Evolutionary conservation across 37 sponge, comb jelly and placozoan genomes (phyloP), one percentile per base, ranked within the genome.

Genomic region (Bolinopsis microptera): DNA sequence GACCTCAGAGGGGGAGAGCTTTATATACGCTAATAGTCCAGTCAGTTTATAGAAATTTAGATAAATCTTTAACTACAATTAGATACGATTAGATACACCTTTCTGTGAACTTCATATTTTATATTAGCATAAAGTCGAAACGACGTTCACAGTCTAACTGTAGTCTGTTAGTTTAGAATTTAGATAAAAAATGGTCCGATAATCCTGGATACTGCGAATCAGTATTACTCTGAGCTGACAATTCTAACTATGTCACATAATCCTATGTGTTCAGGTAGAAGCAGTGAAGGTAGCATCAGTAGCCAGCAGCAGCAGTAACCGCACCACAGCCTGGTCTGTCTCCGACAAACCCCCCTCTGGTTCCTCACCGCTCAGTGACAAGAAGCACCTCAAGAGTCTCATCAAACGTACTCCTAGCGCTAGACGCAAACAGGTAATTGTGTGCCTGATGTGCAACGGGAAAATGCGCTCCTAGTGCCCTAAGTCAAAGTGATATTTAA

Each of bases 361-460:
- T n/a, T 13, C 61, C 5, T 48, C 61, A 48, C 61, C 61, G 5
- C n/a, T n/a, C n/a, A 30, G 61, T 9, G 83, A 32, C 8, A 28
- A 3, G 28, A 40, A 27, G 5, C 80, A 28, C 13, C 80, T 86
- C 24, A 86, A 86, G 61, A 41, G 61, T 24, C 36, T 86, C 26
- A 86, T 86, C 41, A 86, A 86, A 38, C 32, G 90, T 28, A 86
- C 90, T 2, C 90, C 90, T 27, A 86, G 90, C 30, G 90, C 90
- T 38, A 86, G 39, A 41, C 41, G 90, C 41, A 86, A 86, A 40
- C 90, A 86, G 90, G 80, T 77, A 34, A 70, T 9, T 28, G 74
- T 22, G 18, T 18, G 16, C 68, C 68, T 61, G 18, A 18, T 61
- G 68, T 18, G 9, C 9, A 61, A 61, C 68, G 68, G 68, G 68